Evolutionary conservation across 2,113 vertebrate genomes (phyloP).

Genomic region (Guaruba guarouba): DNA sequence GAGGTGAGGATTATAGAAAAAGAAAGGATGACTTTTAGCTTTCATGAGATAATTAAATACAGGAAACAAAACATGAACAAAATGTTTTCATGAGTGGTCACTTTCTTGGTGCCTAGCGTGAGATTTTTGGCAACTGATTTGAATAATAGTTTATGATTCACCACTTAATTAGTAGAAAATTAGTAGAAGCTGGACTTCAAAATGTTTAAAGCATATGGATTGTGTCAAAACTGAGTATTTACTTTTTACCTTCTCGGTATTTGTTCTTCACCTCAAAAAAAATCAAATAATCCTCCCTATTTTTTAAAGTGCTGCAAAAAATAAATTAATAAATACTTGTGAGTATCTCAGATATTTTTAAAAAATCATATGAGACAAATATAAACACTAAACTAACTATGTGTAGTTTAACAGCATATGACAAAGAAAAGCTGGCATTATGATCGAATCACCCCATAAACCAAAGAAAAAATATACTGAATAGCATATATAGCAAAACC

Average conservation of each 20-base stretch:
- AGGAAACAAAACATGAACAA: neutral
- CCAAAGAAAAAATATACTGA: neutral
- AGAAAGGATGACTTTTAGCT: neutral
- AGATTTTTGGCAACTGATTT: neutral
- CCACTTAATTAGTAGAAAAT: neutral
- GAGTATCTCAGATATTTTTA: neutral
- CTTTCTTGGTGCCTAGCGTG: neutral
- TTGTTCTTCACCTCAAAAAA: neutral
- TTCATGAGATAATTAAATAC: neutral
- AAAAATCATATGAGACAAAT: neutral
- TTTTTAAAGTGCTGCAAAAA: neutral
- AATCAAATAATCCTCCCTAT: neutral
- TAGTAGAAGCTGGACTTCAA: neutral
- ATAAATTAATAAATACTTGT: neutral
- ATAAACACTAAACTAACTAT: neutral
- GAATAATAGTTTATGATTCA: neutral
- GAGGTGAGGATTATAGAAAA: neutral
- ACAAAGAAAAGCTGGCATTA: neutral
- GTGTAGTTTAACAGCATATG: neutral
- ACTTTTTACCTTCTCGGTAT: neutral
- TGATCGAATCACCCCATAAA: neutral
- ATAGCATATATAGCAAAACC: neutral
- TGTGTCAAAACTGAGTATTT: neutral
- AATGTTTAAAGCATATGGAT: neutral
- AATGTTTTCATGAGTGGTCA: neutral